Percentiles rank a stretch among this genome's conserved stretches.
Evolutionary conservation across 2,113 vertebrate genomes (phyloP).

Genomic region (Nansenia antarctica): DNA sequence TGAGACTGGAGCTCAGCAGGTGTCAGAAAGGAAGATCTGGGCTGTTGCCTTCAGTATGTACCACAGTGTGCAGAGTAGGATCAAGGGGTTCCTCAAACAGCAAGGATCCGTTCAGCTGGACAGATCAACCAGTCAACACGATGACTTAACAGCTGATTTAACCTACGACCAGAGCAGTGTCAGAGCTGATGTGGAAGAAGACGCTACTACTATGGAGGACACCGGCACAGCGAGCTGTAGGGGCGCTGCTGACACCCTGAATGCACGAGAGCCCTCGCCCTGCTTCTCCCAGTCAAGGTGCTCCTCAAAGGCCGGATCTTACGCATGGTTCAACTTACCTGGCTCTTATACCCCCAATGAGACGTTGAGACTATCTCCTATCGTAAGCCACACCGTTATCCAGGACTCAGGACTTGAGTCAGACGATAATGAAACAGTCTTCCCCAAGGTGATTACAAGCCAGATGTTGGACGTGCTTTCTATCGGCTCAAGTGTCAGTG

Average conservation of each 20-base stretch:
- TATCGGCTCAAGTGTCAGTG: no score
- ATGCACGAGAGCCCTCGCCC: background rate
- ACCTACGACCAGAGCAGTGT: no score
- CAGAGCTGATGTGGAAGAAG: background rate
- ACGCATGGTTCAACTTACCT: background rate
- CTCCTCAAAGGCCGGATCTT: no score
- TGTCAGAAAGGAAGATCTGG: background rate
- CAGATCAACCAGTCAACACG: no score
- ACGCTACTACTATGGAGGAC: no score
- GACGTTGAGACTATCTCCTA: background rate
- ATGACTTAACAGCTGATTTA: background rate
- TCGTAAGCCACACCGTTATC: background rate
- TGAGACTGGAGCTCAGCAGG: no score
- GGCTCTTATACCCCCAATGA: background rate
- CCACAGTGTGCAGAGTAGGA: background rate
- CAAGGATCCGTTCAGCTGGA: no score
- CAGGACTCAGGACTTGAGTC: no score
- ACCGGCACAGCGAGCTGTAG: background rate
- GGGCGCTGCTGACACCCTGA: background rate
- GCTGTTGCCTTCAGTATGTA: background rate
- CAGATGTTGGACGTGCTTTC: no score
- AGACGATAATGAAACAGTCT: no score
- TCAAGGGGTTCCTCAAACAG: background rate
- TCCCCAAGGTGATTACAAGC: no score
- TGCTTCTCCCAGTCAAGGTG: no score